Conservation (phyloP, 2,888 invertebrate genomes). For the Ochropacha duplaris region DNA sequence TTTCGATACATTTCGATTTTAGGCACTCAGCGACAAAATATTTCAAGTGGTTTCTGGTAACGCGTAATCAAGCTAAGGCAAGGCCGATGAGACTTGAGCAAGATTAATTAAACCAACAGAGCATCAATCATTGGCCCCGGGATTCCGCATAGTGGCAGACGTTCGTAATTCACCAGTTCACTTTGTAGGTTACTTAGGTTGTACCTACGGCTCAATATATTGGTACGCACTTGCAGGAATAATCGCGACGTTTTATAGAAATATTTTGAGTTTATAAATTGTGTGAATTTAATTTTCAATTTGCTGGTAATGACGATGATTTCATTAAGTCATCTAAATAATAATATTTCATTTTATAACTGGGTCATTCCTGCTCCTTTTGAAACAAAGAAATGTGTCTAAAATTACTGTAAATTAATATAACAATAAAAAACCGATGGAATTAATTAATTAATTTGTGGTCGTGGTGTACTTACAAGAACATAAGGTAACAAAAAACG, state of each 20-base stretch:
- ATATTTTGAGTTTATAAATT: neutral
- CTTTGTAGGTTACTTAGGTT: conserved; percentile 39
- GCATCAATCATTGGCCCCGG: conserved; percentile 72
- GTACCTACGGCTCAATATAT: conserved; percentile 19
- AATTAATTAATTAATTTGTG: no score
- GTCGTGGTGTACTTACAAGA: no score
- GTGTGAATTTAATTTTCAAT: no score
- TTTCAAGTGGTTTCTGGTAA: conserved; percentile 30
- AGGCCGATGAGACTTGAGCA: conserved; percentile 56
- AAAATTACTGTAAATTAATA: no score
- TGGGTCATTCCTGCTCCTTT: no score
- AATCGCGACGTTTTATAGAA: neutral
- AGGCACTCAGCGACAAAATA: conserved; percentile 40
- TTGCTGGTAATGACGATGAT: no score
- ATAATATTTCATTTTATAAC: no score
- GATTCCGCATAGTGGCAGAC: conserved; percentile 51
- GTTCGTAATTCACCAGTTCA: conserved; percentile 40
- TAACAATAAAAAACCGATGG: no score
- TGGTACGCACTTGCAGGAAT: conserved; percentile 14
- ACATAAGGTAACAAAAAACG: no score
- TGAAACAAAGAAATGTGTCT: no score
- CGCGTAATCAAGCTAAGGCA: conserved; percentile 60
- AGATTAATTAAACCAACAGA: conserved; percentile 73
- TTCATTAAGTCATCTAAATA: no score
- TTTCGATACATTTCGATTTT: no score